phyloP scores from a whole-genome alignment of 2,888 invertebrate species.

The Cheilosia urbana region DNA sequence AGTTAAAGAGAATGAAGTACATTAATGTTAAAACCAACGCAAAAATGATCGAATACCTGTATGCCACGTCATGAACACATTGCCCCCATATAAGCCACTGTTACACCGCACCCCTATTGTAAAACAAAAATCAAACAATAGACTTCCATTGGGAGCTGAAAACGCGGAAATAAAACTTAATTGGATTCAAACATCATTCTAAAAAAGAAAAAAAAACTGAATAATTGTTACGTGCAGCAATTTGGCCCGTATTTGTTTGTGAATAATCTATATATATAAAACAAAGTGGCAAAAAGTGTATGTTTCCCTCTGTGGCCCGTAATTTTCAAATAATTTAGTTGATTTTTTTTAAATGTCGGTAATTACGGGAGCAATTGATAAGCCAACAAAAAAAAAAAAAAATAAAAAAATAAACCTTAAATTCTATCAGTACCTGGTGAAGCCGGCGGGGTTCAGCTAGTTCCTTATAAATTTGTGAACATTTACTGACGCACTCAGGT shows the following conservation, averaged over 20 bases:
- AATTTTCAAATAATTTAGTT: too few relatives aligned
- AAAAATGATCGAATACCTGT: too few relatives aligned
- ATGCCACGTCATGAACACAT: neutral
- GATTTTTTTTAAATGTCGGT: too few relatives aligned
- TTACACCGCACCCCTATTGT: neutral
- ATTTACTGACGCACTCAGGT: constrained; percentile 17
- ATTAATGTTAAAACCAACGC: neutral
- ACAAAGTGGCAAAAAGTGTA: too few relatives aligned
- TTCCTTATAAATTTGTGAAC: constrained; percentile 1
- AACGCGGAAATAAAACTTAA: constrained; percentile 26
- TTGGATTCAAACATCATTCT: constrained; percentile 4
- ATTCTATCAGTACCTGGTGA: too few relatives aligned
- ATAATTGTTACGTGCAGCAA: neutral
- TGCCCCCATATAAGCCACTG: neutral
- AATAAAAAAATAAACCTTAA: too few relatives aligned
- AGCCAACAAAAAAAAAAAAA: too few relatives aligned
- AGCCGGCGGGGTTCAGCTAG: too few relatives aligned
- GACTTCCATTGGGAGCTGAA: neutral
- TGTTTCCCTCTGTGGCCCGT: too few relatives aligned
- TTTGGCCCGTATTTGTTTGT: neutral
- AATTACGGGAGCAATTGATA: too few relatives aligned
- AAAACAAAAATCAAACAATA: neutral
- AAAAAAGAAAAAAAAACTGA: neutral
- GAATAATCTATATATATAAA: too few relatives aligned
- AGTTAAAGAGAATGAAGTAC: too few relatives aligned